These are phyloP conservation scores for Aphis gossypii DNA, from an alignment of 1,140 invertebrate species.

Conservation along the genomic window DNA sequence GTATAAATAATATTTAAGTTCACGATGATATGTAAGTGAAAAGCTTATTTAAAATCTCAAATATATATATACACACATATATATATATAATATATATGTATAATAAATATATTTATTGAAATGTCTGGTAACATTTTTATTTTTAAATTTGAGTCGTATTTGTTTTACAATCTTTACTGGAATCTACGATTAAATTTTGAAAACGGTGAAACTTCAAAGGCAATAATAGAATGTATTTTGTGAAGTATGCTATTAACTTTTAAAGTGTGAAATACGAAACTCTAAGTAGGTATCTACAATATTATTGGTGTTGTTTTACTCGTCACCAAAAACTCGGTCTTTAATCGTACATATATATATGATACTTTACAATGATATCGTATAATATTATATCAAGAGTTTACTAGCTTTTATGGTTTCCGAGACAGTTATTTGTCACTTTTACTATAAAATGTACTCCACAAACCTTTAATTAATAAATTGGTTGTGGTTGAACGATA, in stretches of 20 bases:
- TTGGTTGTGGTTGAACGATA: neutral
- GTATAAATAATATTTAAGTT: neutral
- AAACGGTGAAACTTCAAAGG: neutral
- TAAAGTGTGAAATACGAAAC: slow-evolving; percentile 2
- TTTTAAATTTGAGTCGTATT: neutral
- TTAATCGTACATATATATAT: neutral
- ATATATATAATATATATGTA: neutral
- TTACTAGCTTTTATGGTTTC: neutral
- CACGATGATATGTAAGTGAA: neutral
- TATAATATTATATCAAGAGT: neutral
- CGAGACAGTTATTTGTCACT: neutral
- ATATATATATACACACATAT: neutral
- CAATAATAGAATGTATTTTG: neutral
- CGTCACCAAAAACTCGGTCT: neutral
- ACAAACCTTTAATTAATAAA: neutral
- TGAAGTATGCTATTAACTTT: neutral
- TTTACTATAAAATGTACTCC: neutral
- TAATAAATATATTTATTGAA: neutral
- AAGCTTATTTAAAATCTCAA: neutral
- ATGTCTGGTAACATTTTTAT: neutral
- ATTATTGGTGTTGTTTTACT: slow-evolving; percentile 32
- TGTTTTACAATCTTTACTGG: neutral
- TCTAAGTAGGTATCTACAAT: slow-evolving; percentile 12
- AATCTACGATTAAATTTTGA: neutral
- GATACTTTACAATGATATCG: neutral